These are phyloP conservation scores for Microcebus jonahi DNA, from an alignment of 2,113 vertebrate species.

Conservation along the genomic window DNA sequence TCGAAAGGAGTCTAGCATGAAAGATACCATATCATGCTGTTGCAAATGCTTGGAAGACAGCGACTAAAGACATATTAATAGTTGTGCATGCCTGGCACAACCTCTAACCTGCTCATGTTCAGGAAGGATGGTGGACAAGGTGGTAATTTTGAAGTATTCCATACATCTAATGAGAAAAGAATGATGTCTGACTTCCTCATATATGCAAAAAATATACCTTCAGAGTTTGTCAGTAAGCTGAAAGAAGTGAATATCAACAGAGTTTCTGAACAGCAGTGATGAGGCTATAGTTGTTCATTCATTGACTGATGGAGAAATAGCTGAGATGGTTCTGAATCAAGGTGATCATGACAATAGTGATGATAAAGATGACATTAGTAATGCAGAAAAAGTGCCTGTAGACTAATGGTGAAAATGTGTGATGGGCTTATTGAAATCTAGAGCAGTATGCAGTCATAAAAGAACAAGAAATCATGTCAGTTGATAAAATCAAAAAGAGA, in stretches of 20 bases:
- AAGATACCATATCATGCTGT: neutral
- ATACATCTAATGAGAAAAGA: too few species aligned
- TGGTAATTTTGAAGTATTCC: too few species aligned
- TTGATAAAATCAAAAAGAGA: neutral
- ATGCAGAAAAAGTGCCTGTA: neutral
- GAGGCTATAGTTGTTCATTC: neutral
- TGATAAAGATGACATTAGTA: neutral
- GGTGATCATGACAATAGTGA: neutral
- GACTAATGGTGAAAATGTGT: neutral
- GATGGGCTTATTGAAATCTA: neutral
- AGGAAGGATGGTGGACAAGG: neutral
- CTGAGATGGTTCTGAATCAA: neutral
- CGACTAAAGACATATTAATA: neutral
- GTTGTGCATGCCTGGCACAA: neutral
- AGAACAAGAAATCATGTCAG: neutral
- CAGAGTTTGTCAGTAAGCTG: neutral
- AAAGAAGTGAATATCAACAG: neutral
- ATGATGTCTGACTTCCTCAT: too few species aligned
- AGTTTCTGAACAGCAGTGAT: neutral
- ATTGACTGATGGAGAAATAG: neutral
- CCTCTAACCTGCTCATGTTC: neutral
- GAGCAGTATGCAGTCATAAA: neutral
- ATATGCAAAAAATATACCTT: neutral
- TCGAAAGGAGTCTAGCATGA: neutral
- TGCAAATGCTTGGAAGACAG: neutral